Evolutionary conservation across 1,140 invertebrate species (phyloP).

Genomic region (Drosophila pseudoananassae): DNA sequence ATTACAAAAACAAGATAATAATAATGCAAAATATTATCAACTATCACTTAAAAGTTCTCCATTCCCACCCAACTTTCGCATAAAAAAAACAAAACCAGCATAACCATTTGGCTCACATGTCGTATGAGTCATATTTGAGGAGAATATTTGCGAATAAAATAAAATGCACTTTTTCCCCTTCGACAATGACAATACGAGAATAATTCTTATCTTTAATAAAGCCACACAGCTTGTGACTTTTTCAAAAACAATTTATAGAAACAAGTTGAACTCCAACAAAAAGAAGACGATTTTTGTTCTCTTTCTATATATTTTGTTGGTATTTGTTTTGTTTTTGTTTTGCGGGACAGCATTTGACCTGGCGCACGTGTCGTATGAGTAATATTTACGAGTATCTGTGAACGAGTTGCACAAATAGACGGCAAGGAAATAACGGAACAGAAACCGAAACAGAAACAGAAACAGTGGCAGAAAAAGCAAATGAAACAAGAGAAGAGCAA

Average conservation of each 20-base stretch:
- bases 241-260: constrained; percentile 7
- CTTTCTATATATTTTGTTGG: not conserved
- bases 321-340: not conserved
- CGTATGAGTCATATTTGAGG: not conserved
- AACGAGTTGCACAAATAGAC: constrained; percentile 45
- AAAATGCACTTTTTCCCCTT: not conserved
- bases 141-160: not conserved
- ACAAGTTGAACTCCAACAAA: not conserved
- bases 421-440: constrained; percentile 1
- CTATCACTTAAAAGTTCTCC: too few species aligned
- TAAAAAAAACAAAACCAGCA: too few species aligned
- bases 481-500: constrained; percentile 37
- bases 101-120: not conserved
- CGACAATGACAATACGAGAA: not conserved
- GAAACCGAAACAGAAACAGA: not conserved
- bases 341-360: constrained; percentile 36
- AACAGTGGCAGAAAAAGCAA: constrained; percentile 10
- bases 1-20: too few species aligned
- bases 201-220: constrained; percentile 2
- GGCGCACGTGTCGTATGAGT: constrained; percentile 47
- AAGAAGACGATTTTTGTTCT: constrained; percentile 16
- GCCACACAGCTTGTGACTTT: constrained; percentile 1
- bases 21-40: too few species aligned
- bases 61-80: too few species aligned
- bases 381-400: constrained; percentile 44